These are phyloP conservation scores for Acheta domesticus DNA, from an alignment of 2,888 invertebrate species.

Conservation along the genomic window DNA sequence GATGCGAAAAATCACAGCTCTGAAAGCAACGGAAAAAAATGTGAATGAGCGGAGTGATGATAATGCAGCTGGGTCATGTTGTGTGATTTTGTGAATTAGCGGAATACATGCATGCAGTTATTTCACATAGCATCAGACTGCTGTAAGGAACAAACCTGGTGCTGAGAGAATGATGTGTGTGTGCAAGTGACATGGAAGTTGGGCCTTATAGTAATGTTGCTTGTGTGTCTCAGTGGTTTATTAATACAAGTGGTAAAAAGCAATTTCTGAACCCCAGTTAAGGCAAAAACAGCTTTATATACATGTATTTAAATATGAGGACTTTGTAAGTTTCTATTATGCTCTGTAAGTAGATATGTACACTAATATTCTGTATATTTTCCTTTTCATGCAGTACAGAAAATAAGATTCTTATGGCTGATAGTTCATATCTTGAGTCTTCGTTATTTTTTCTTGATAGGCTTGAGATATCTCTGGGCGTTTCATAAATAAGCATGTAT, in stretches of 20 bases:
- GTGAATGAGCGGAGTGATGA: slow-evolving; percentile 29
- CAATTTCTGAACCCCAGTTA: slow-evolving; percentile 4
- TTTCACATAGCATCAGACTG: slow-evolving; percentile 8
- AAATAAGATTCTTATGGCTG: not conserved
- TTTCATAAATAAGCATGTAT: slow-evolving; percentile 1
- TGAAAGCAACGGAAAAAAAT: slow-evolving; percentile 41
- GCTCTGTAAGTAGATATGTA: not conserved
- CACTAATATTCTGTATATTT: slow-evolving; percentile 1
- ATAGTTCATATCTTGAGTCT: not conserved
- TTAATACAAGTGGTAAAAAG: not conserved
- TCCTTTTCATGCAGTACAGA: not conserved
- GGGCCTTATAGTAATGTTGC: slow-evolving; percentile 2
- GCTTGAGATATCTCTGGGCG: not conserved
- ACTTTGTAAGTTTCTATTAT: slow-evolving; percentile 18
- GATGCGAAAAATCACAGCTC: slow-evolving; percentile 51
- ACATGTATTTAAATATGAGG: slow-evolving; percentile 18
- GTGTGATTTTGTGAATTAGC: slow-evolving; percentile 30
- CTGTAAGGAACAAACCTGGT: slow-evolving; percentile 8
- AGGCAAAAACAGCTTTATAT: slow-evolving; percentile 18
- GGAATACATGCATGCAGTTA: not conserved
- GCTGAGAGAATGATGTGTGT: not conserved
- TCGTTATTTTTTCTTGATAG: not conserved
- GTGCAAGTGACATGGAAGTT: not conserved
- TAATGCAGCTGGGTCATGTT: slow-evolving; percentile 26
- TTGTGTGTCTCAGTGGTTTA: slow-evolving; percentile 3